Percentiles rank a stretch among this genome's conserved stretches.
These are phyloP conservation scores for Amphiduros pacificus DNA, from an alignment of 2,888 invertebrate genomes.

Conservation along the genomic window DNA sequence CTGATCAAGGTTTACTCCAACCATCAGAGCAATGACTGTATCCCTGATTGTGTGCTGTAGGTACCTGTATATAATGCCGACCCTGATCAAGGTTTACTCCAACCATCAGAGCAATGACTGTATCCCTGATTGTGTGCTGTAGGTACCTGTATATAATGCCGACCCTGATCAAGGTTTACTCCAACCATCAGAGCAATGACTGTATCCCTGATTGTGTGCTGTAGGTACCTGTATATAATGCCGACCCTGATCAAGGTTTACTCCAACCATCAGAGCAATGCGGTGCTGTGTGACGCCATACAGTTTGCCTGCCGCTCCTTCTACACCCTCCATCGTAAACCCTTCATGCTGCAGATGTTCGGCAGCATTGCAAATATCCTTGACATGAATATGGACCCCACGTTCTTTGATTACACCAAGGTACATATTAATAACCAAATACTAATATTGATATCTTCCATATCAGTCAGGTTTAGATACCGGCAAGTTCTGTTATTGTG, in stretches of 20 bases:
- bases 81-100: constrained; percentile 92
- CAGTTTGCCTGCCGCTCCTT: constrained; percentile 99
- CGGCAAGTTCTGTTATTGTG: too few relatives aligned
- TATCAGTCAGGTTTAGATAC: too few relatives aligned
- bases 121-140: too few relatives aligned
- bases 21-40: constrained; percentile 98
- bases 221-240: constrained; percentile 92
- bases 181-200: constrained; percentile 98
- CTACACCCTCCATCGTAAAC: constrained; percentile 95
- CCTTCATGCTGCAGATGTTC: constrained; percentile 98
- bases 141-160: constrained; percentile 97
- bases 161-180: constrained; percentile 92
- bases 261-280: constrained; percentile 96
- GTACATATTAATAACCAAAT: constrained; percentile 28
- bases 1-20: constrained; percentile 94
- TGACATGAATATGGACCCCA: constrained; percentile 67
- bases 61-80: constrained; percentile 96
- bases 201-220: too few relatives aligned
- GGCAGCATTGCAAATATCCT: constrained; percentile 95
- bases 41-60: too few relatives aligned
- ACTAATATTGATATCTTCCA: too few relatives aligned
- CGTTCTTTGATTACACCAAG: constrained; percentile 47
- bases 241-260: constrained; percentile 95
- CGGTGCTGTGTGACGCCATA: constrained; percentile 89
- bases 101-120: constrained; percentile 99